Percentiles rank a stretch among this genome's conserved stretches.
phyloP scores from a whole-genome alignment of 2,888 invertebrate genomes.

The Diplolepis rosae region DNA sequence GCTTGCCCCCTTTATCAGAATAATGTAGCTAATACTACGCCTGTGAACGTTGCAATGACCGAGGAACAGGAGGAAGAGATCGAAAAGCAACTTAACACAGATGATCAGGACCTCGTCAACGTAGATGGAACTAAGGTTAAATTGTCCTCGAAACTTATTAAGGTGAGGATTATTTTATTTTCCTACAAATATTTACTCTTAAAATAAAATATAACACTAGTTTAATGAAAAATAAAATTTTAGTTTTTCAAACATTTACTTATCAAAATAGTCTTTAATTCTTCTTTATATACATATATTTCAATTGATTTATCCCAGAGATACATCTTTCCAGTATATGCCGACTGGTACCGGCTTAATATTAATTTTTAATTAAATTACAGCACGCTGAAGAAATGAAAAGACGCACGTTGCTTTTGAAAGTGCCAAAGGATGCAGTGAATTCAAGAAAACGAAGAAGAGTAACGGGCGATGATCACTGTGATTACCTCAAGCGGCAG shows the following conservation, averaged over 20 bases:
- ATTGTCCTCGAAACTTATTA: constrained; percentile 87
- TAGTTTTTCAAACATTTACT: too few species aligned
- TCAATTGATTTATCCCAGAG: too few species aligned
- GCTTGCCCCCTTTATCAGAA: constrained; percentile 94
- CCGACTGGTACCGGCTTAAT: too few species aligned
- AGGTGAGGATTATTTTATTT: constrained; percentile 78
- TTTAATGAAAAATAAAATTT: too few species aligned
- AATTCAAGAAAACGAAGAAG: constrained; percentile 80
- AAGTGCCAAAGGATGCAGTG: constrained; percentile 85
- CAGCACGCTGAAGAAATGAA: constrained; percentile 91
- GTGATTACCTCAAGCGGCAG: constrained; percentile 91
- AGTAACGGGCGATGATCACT: constrained; percentile 82
- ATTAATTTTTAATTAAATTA: constrained; percentile 17
- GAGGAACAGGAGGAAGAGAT: constrained; percentile 89
- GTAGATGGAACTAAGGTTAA: constrained; percentile 96
- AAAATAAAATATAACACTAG: too few species aligned
- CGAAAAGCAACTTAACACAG: constrained; percentile 82
- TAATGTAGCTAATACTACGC: constrained; percentile 75
- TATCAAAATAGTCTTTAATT: too few species aligned
- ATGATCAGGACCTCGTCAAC: constrained; percentile 89
- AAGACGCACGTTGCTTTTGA: constrained; percentile 84
- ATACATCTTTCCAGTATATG: too few species aligned
- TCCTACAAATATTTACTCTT: too few species aligned
- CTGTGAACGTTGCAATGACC: constrained; percentile 81
- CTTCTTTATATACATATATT: too few species aligned